Conservation (phyloP, 1,140 invertebrate species). For the Atta texana region DNA sequence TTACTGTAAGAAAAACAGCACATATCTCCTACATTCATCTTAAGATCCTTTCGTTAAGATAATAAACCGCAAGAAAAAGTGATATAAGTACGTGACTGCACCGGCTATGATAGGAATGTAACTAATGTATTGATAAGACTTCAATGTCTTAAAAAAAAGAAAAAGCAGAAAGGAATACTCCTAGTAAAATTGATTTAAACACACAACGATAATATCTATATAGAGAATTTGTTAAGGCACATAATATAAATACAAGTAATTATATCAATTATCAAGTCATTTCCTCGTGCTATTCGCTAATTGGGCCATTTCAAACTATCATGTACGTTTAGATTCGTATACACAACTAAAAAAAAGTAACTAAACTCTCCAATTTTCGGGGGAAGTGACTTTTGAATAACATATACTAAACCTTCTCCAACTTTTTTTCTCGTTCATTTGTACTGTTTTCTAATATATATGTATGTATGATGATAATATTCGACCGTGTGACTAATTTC, state of each 20-base stretch:
- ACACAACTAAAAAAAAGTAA: conserved; percentile 21
- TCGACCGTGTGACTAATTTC: not conserved
- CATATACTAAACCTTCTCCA: not conserved
- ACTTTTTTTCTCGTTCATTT: conserved; percentile 39
- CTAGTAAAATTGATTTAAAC: conserved; percentile 16
- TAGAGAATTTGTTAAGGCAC: conserved; percentile 58
- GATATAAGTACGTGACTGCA: conserved; percentile 38
- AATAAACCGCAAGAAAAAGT: conserved; percentile 18
- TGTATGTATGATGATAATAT: not conserved
- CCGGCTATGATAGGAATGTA: conserved; percentile 31
- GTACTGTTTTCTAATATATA: conserved; percentile 49
- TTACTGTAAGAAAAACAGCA: conserved; percentile 17
- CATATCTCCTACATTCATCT: not conserved
- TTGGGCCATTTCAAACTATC: conserved; percentile 19
- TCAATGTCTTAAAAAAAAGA: conserved; percentile 12
- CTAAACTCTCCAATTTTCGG: not conserved
- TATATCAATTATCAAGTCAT: conserved; percentile 36
- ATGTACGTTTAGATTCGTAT: not conserved
- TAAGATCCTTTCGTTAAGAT: not conserved
- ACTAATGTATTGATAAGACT: conserved; percentile 5
- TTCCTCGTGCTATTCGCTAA: conserved; percentile 14
- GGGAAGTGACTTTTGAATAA: not conserved
- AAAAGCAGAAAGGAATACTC: not conserved
- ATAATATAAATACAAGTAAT: conserved; percentile 49
- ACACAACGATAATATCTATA: conserved; percentile 24